These are phyloP conservation scores for Thomomys bottae DNA, from an alignment of 2,113 vertebrate genomes.

Conservation along the genomic window DNA sequence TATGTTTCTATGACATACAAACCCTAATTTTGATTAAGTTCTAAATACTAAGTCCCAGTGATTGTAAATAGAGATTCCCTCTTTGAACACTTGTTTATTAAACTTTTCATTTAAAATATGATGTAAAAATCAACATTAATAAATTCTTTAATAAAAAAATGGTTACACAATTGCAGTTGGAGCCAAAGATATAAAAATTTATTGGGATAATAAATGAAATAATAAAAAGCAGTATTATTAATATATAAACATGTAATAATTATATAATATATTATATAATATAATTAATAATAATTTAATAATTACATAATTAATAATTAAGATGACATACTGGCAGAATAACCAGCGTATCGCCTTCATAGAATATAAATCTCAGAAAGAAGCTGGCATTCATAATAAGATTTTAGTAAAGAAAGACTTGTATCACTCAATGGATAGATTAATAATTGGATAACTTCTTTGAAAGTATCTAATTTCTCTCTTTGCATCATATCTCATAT, in stretches of 20 bases:
- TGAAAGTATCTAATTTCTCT: neutral
- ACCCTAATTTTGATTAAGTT: no score
- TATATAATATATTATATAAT: no score
- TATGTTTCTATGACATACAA: no score
- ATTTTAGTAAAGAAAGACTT: conserved; percentile 42
- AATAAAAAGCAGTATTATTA: neutral
- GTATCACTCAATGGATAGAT: conserved; percentile 15
- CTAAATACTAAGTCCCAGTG: no score
- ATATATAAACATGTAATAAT: conserved; percentile 55
- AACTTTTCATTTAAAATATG: no score
- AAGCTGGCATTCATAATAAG: neutral
- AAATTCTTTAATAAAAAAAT: conserved; percentile 63
- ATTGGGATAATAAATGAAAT: conserved; percentile 2
- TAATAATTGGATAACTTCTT: neutral
- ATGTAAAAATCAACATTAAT: no score
- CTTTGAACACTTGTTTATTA: no score
- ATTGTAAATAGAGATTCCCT: no score
- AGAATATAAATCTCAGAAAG: conserved; percentile 32
- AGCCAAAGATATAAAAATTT: conserved; percentile 44
- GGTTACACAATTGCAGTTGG: conserved; percentile 48
- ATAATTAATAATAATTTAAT: no score
- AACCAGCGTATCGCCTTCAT: neutral
- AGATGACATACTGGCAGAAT: conserved; percentile 44
- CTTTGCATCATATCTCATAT: neutral
- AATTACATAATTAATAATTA: no score